Evolutionary conservation across 2,888 invertebrate genomes (phyloP).

Genomic region (Lordiphosa fenestrarum): DNA sequence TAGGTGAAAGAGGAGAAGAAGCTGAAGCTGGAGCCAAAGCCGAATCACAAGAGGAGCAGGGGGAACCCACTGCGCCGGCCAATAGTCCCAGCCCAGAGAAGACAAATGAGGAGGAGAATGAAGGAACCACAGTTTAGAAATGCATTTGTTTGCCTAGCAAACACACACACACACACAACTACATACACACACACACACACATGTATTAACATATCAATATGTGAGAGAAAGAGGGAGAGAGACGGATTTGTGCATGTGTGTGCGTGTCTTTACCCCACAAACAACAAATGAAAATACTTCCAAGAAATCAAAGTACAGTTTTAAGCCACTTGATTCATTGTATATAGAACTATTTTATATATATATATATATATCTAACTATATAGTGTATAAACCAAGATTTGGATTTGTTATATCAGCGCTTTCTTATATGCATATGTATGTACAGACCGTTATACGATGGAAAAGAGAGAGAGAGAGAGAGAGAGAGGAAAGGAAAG

Average conservation of each 20-base stretch:
- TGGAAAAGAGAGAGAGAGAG: too few relatives aligned
- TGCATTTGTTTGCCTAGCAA: constrained; percentile 6
- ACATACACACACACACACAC: constrained; percentile 8
- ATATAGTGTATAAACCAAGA: constrained; percentile 7
- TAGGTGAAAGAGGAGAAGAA: neutral
- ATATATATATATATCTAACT: constrained; percentile 14
- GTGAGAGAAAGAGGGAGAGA: neutral
- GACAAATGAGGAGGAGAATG: constrained; percentile 10
- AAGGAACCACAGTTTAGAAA: constrained; percentile 30
- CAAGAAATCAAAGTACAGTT: constrained; percentile 60
- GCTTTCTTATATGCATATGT: neutral
- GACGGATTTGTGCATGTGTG: constrained; percentile 8
- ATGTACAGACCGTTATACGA: neutral
- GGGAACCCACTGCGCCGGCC: neutral
- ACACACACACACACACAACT: constrained; percentile 4
- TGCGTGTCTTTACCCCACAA: constrained; percentile 4
- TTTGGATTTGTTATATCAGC: constrained; percentile 1
- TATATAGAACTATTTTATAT: constrained; percentile 2
- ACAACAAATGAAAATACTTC: constrained; percentile 49
- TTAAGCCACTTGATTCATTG: constrained; percentile 10
- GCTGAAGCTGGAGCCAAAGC: neutral
- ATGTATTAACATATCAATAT: constrained; percentile 14
- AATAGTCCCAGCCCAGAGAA: neutral
- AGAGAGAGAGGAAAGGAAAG: too few relatives aligned
- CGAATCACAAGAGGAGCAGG: neutral